Percentiles rank a stretch among this genome's conserved stretches.
phyloP scores from a whole-genome alignment of 2,797 vertebrate species.

The Podarcis siculus region DNA sequence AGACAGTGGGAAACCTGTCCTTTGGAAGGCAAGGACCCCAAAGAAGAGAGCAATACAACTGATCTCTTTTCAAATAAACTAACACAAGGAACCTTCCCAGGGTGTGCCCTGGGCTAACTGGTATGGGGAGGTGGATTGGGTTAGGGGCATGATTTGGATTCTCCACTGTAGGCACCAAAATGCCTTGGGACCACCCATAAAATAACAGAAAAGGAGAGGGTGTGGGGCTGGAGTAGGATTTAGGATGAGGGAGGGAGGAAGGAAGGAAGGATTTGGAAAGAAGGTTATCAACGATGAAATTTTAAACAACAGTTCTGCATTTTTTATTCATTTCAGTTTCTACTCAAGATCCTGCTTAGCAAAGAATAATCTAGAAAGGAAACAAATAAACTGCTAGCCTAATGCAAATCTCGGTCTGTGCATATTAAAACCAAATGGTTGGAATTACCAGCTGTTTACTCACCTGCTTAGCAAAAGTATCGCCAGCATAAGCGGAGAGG shows the following conservation, averaged over 20 bases:
- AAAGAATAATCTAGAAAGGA: not conserved
- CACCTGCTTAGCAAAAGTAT: slow-evolving; percentile 1
- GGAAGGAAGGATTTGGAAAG: not conserved
- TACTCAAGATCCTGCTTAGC: not conserved
- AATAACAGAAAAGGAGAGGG: not conserved
- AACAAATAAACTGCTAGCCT: not conserved
- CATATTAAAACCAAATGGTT: not conserved
- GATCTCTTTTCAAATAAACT: no score
- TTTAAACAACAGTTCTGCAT: not conserved
- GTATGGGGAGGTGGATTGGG: not conserved
- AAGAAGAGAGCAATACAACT: not conserved
- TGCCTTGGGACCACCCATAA: not conserved
- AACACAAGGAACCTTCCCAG: not conserved
- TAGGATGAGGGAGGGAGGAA: not conserved
- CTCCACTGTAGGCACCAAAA: not conserved
- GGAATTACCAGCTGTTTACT: not conserved
- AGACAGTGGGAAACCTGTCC: not conserved
- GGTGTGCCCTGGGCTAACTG: not conserved
- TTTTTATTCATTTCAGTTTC: not conserved
- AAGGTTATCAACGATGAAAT: not conserved
- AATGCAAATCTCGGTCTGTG: not conserved
- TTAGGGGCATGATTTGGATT: no score
- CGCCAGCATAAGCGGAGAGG: not conserved
- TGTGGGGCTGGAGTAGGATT: not conserved
- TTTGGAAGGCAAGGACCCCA: not conserved